Percentiles rank a stretch among this genome's conserved stretches.
Conservation (phyloP, 2,113 vertebrate genomes). For the Grammomys surdaster region DNA sequence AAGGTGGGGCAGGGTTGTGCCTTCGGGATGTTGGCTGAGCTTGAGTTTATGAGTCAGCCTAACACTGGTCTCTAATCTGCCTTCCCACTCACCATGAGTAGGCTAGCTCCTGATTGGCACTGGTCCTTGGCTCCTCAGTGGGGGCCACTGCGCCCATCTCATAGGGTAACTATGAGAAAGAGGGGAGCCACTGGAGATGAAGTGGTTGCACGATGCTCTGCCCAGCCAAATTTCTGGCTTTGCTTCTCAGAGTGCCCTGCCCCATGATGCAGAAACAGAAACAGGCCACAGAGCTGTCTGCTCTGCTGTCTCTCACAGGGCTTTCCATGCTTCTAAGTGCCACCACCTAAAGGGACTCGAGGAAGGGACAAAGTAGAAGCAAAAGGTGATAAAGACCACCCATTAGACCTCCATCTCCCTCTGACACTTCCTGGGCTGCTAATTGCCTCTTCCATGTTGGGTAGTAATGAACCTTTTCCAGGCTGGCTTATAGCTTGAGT, state of each 20-base stretch:
- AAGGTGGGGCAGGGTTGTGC: neutral
- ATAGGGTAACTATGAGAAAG: neutral
- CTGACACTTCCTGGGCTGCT: neutral
- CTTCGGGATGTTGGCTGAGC: neutral
- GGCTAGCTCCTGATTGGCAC: too few species aligned
- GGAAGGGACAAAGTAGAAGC: neutral
- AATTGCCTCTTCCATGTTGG: neutral
- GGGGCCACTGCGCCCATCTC: rapidly evolving
- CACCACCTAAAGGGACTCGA: neutral
- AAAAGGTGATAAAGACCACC: neutral
- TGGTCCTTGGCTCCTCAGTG: neutral
- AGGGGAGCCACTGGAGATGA: neutral
- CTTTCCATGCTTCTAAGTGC: neutral
- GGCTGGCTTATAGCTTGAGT: neutral
- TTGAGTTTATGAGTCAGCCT: neutral
- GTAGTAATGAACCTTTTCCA: too few species aligned
- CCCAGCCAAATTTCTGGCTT: neutral
- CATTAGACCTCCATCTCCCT: neutral
- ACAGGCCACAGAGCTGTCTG: neutral
- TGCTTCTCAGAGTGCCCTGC: neutral
- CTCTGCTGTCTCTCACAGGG: neutral
- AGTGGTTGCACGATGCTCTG: too few species aligned
- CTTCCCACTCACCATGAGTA: neutral
- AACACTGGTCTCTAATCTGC: neutral
- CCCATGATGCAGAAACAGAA: neutral